Evolutionary conservation across 2,797 vertebrate species (phyloP).

Genomic region (Pantherophis alleghaniensis): DNA sequence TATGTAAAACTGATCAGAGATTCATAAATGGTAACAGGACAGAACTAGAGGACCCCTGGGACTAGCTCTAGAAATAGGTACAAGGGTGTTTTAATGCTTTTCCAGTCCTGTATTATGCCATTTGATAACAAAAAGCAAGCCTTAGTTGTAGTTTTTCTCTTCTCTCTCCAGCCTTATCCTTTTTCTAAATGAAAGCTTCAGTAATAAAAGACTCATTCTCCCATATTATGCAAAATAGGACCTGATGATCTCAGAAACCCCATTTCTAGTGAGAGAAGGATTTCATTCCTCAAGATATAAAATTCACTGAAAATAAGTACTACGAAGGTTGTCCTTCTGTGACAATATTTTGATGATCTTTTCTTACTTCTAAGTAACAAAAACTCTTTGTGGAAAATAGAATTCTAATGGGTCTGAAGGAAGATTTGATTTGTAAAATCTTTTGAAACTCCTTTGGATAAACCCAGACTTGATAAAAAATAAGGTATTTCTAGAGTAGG

Average conservation of each 20-base stretch:
- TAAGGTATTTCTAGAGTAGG: background rate
- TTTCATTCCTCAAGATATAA: background rate
- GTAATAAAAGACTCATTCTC: background rate
- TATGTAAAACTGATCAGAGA: background rate
- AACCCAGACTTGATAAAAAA: background rate
- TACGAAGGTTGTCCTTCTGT: background rate
- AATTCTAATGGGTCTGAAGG: background rate
- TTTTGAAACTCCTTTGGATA: background rate
- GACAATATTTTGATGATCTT: background rate
- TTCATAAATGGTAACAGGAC: background rate
- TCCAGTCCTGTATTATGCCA: background rate
- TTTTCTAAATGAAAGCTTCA: background rate
- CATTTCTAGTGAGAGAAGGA: background rate
- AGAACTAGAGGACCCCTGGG: background rate
- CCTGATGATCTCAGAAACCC: background rate
- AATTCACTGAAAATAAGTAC: background rate
- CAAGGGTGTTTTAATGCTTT: background rate
- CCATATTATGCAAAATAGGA: background rate
- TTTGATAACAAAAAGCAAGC: background rate
- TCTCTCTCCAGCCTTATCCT: background rate
- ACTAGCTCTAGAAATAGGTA: background rate
- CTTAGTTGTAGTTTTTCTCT: background rate
- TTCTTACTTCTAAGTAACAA: background rate
- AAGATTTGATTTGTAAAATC: background rate
- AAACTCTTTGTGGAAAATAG: background rate